Conservation (phyloP, 2,113 vertebrate species). For the Anhinga rufa region DNA sequence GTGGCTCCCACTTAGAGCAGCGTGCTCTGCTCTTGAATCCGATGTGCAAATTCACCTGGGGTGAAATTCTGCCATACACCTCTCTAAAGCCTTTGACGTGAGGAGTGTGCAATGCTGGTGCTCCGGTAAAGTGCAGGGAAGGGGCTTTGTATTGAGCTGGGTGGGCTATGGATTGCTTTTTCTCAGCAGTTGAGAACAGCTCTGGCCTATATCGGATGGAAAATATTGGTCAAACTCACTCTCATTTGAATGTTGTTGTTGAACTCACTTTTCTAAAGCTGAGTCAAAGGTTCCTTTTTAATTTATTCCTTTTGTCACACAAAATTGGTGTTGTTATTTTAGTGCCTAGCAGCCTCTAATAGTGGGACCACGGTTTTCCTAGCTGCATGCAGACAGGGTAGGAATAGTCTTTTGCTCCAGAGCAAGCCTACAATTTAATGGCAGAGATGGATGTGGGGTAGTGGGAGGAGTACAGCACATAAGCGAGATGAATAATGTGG, state of each 20-base stretch:
- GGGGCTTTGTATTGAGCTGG: background rate
- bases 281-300: background rate
- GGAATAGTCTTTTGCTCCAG: background rate
- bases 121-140: background rate
- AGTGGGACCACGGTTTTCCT: background rate
- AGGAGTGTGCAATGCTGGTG: background rate
- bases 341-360: background rate
- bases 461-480: background rate
- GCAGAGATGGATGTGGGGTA: background rate
- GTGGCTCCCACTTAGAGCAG: too few species aligned
- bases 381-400: background rate
- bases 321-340: background rate
- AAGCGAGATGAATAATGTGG: background rate
- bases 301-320: background rate
- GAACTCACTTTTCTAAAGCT: background rate
- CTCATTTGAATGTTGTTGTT: background rate
- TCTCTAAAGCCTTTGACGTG: rapidly evolving
- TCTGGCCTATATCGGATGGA: background rate
- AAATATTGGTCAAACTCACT: background rate
- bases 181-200: background rate
- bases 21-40: background rate
- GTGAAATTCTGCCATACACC: background rate
- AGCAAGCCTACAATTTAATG: background rate
- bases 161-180: background rate
- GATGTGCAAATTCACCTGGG: too few species aligned